Conservation (phyloP, 2,797 vertebrate species). For the Clarias platycephalus region DNA sequence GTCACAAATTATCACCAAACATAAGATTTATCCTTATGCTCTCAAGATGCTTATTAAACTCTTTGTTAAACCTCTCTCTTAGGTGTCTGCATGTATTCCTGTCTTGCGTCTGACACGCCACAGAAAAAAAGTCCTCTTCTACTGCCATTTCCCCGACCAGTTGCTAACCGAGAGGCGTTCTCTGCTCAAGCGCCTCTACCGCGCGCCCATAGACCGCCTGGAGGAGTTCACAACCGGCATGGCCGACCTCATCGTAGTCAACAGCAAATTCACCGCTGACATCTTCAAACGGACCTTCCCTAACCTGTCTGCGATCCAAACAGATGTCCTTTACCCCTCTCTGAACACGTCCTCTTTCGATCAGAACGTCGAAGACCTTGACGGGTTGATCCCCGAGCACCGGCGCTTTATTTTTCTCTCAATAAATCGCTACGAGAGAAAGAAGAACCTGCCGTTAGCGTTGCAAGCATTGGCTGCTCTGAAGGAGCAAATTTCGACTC, state of each 20-base stretch:
- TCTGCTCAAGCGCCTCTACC: constrained; percentile 83
- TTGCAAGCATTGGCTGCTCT: constrained; percentile 81
- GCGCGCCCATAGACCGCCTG: constrained; percentile 87
- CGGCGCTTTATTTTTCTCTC: constrained; percentile 87
- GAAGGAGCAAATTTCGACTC: constrained; percentile 66
- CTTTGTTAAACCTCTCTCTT: constrained; percentile 3
- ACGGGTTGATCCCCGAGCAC: constrained; percentile 76
- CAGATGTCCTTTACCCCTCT: constrained; percentile 90
- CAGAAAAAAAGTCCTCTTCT: constrained; percentile 92
- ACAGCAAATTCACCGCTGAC: constrained; percentile 91
- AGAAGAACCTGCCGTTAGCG: constrained; percentile 89
- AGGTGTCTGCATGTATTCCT: constrained; percentile 96
- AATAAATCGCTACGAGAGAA: constrained; percentile 95
- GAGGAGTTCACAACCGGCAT: constrained; percentile 94
- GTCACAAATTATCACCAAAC: too few relatives aligned
- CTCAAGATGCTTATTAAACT: not conserved
- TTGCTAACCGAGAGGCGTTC: constrained; percentile 87
- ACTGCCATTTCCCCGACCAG: constrained; percentile 97
- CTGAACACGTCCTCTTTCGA: constrained; percentile 85
- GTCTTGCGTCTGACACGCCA: constrained; percentile 84
- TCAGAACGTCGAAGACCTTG: constrained; percentile 65
- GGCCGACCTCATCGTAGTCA: constrained; percentile 93
- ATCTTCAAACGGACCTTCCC: constrained; percentile 90
- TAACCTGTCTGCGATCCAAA: constrained; percentile 78
- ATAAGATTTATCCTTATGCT: too few relatives aligned